Base-by-base conservation (phyloP, 2,888 invertebrate genomes). In the Listrodromus nycthemerus region DNA sequence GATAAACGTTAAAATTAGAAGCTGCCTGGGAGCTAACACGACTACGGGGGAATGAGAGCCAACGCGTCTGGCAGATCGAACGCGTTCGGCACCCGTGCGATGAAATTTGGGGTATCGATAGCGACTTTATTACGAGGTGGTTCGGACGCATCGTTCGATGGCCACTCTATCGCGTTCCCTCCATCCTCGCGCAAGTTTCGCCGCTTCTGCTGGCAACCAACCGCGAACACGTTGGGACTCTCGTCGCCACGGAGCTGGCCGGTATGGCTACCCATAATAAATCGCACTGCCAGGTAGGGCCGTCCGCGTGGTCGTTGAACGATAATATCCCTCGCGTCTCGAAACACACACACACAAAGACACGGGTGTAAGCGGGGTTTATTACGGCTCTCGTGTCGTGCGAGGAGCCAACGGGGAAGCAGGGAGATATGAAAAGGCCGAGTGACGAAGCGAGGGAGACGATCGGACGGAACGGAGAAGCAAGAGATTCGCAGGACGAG, bases 281-380 rank as follows among this genome's bases (percentile, higher is more conserved):
- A 89, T 88, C 88, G 84, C 84, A 82, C 80, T 78, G 81, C 78
- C 89, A 87, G 87, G 87, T 89, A 86, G 71, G 80, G 78, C 83
- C 80, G 78, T 71, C 55, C 82, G 70, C 83, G 76, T 82, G 85
- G 84, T 85, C 85, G 84, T 73, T 76, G 84, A 82, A 84, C 86
- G 87, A 89, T 87, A 88, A 88, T 88, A 82, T 85, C 84, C 74
- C 55, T 37, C 77, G 77, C 69, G 50, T 84, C 84, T 79, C 48
- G 30, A 55, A 61, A 61, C 58, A 71, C 55, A 69, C 61, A 67
- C 69, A 71, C 76, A 33, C 33, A 50, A 70, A 65, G 58, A 55
- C 37, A 48, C 24, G 2, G 13, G 1, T 30, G 13, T 7, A 5
- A 0, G 4, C n/a, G 16, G 41, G 16, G 41, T 41, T 45, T 76